Evolutionary conservation across 2,888 invertebrate species (phyloP).

Genomic region (Leucoptera coffeella): DNA sequence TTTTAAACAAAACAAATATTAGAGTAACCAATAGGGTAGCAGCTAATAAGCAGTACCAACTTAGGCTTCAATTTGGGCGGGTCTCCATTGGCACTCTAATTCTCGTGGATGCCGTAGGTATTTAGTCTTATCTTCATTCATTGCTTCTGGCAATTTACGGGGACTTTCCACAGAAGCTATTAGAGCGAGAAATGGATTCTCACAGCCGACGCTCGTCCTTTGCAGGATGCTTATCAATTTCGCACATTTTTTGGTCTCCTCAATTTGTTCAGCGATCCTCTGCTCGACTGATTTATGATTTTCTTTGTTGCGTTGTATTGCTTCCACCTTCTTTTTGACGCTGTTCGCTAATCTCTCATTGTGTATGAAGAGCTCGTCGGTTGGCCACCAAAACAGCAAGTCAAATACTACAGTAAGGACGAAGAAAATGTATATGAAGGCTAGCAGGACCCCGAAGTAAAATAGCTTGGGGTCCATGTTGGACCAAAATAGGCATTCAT

Average conservation of each 20-base stretch:
- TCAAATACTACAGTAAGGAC: conserved; percentile 20
- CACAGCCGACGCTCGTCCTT: conserved; percentile 8
- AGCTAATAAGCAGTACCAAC: no score
- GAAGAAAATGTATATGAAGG: conserved; percentile 18
- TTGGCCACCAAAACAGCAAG: conserved; percentile 24
- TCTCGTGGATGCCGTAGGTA: no score
- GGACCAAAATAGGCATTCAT: conserved; percentile 25
- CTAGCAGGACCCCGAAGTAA: conserved; percentile 20
- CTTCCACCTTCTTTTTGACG: conserved; percentile 19
- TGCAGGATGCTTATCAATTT: conserved; percentile 17
- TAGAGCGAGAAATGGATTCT: no score
- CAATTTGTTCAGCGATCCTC: conserved; percentile 21
- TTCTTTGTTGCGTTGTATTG: conserved; percentile 19
- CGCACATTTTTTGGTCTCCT: conserved; percentile 15
- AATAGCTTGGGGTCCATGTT: conserved; percentile 18
- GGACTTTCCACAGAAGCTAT: no score
- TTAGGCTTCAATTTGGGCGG: no score
- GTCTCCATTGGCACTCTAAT: no score
- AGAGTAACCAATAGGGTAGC: no score
- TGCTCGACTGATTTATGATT: no score
- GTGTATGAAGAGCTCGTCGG: conserved; percentile 20
- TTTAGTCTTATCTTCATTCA: no score
- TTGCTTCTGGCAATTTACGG: no score
- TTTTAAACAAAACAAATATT: no score
- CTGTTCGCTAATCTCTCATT: conserved; percentile 20